Percentiles rank a stretch among this genome's conserved stretches.
These are phyloP conservation scores for Gasterosteus aculeatus DNA, from an alignment of 2,113 vertebrate species.

Conservation along the genomic window DNA sequence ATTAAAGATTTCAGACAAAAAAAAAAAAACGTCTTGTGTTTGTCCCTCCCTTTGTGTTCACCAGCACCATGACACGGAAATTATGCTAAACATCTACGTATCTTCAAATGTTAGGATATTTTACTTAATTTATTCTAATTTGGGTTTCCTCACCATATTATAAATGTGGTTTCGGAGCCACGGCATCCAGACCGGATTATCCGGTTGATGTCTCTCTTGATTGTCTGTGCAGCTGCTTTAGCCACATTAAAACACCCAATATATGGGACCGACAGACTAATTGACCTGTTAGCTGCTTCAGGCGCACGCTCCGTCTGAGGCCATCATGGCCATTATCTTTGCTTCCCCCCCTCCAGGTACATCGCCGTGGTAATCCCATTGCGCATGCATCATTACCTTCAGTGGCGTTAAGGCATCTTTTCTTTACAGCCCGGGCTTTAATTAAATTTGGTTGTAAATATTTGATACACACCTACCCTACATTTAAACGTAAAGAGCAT, in stretches of 20 bases:
- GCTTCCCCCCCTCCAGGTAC: constrained; percentile 74
- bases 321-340: constrained; percentile 69
- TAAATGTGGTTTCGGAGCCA: constrained; percentile 14
- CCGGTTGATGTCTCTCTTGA: constrained; percentile 17
- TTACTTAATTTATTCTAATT: neutral
- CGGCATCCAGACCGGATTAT: neutral
- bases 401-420: constrained; percentile 76
- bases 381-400: constrained; percentile 81
- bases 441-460: constrained; percentile 79
- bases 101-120: neutral
- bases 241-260: constrained; percentile 58
- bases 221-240: constrained; percentile 40
- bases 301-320: constrained; percentile 58
- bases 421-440: constrained; percentile 72
- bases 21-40: constrained; percentile 18
- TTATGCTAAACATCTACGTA: neutral
- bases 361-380: constrained; percentile 74
- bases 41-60: constrained; percentile 11
- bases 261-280: constrained; percentile 65
- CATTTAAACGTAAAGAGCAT: constrained; percentile 64
- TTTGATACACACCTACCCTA: constrained; percentile 70
- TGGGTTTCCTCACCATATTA: neutral
- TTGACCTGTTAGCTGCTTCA: constrained; percentile 77
- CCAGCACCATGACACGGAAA: constrained; percentile 2
- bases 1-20: constrained; percentile 76